A percentile compares a stretch with the other conserved stretches of the same genome.
Evolutionary conservation across 2,113 vertebrate genomes (phyloP).

Genomic region (Pachypanchax playfairii): DNA sequence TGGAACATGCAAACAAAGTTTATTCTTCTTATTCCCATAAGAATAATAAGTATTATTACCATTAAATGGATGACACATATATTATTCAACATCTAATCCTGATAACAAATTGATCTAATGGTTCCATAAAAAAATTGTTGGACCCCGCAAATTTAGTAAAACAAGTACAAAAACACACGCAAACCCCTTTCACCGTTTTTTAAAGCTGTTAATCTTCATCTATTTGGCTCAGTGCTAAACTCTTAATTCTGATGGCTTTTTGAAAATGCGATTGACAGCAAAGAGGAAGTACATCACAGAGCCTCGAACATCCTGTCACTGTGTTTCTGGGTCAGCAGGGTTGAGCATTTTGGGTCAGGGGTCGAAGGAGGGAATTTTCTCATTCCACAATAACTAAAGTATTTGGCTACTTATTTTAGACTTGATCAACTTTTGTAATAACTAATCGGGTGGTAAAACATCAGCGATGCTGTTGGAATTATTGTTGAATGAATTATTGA

Average conservation of each 20-base stretch:
- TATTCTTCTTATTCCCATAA: not conserved
- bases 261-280: constrained; percentile 50
- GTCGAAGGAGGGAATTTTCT: constrained; percentile 6
- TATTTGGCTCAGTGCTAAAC: constrained; percentile 62
- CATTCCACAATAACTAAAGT: not conserved
- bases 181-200: constrained; percentile 62
- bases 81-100: not conserved
- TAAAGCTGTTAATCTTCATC: constrained; percentile 65
- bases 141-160: not conserved
- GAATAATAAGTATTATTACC: not conserved
- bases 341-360: constrained; percentile 14
- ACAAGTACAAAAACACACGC: constrained; percentile 13
- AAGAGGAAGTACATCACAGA: constrained; percentile 9
- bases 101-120: not conserved
- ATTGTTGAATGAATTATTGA: too few relatives aligned
- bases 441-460: not conserved
- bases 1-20: constrained; percentile 11
- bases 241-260: constrained; percentile 58
- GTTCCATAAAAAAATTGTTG: not conserved
- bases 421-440: not conserved
- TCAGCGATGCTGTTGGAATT: not conserved
- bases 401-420: not conserved
- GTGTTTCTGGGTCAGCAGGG: constrained; percentile 22
- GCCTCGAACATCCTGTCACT: constrained; percentile 21
- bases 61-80: not conserved